A percentile compares a stretch with the other conserved stretches of the same genome.
Evolutionary conservation across 2,113 vertebrate species (phyloP).

Genomic region (Glaucidium brasilianum): DNA sequence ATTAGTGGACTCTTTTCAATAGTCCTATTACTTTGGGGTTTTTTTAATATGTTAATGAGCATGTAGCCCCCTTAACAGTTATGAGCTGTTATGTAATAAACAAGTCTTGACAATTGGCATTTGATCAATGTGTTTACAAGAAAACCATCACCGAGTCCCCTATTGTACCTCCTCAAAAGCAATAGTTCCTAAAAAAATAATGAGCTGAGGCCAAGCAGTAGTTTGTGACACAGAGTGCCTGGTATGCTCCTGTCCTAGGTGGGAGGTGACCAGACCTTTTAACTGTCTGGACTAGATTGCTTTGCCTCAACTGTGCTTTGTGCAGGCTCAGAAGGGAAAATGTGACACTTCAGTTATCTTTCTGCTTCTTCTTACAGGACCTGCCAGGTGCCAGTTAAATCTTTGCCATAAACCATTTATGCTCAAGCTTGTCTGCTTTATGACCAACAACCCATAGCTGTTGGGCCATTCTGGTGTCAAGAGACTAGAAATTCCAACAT

Average conservation of each 20-base stretch:
- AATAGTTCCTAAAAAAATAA: background rate
- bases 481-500: background rate
- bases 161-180: background rate
- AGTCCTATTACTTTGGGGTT: background rate
- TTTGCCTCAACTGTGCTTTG: background rate
- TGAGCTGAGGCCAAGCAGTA: accelerated
- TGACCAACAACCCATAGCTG: background rate
- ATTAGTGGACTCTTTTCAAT: background rate
- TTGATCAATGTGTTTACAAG: background rate
- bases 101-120: background rate
- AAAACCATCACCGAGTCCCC: background rate
- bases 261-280: background rate
- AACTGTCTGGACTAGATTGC: background rate
- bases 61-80: background rate
- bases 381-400: background rate
- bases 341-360: background rate
- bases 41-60: background rate
- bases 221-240: accelerated
- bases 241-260: background rate
- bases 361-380: background rate
- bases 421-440: background rate
- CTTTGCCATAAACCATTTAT: background rate
- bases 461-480: background rate
- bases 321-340: background rate
- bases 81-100: background rate